These are phyloP conservation scores for Gopherus flavomarginatus DNA, from an alignment of 2,113 vertebrate species.

Conservation along the genomic window DNA sequence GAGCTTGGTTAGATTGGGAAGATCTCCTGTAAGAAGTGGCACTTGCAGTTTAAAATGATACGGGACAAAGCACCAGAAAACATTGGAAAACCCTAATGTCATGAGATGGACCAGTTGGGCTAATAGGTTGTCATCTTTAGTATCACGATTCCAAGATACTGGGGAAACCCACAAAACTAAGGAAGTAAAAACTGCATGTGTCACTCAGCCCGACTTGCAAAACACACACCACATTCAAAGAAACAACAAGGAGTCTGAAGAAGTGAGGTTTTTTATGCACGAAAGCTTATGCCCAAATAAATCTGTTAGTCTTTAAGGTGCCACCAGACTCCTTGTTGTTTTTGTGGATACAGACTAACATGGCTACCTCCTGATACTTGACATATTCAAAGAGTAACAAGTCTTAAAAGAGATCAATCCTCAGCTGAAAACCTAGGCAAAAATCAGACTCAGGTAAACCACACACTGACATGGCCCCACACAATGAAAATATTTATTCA, in stretches of 20 bases:
- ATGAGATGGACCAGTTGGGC: not conserved
- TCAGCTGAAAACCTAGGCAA: constrained; percentile 7
- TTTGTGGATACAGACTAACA: too few species aligned
- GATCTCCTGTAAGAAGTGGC: not conserved
- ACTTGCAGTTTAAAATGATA: not conserved
- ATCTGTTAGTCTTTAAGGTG: too few species aligned
- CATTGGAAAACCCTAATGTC: not conserved
- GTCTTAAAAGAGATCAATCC: not conserved
- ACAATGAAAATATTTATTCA: not conserved
- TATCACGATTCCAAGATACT: not conserved
- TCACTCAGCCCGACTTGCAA: not conserved
- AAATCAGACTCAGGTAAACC: constrained; percentile 13
- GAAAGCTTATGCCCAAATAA: too few species aligned
- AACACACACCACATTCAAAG: not conserved
- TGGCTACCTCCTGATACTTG: too few species aligned
- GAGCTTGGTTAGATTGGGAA: not conserved
- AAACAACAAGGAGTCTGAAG: too few species aligned
- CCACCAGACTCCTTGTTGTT: too few species aligned
- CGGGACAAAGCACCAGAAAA: constrained; percentile 17
- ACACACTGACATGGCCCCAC: not conserved
- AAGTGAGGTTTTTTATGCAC: too few species aligned
- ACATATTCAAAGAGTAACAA: not conserved
- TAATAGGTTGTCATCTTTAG: not conserved
- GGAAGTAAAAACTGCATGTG: not conserved
- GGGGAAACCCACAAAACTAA: not conserved